Percentiles rank a stretch among this genome's conserved stretches.
Evolutionary conservation across 2,113 vertebrate genomes (phyloP).

Genomic region (Notothenia coriiceps): DNA sequence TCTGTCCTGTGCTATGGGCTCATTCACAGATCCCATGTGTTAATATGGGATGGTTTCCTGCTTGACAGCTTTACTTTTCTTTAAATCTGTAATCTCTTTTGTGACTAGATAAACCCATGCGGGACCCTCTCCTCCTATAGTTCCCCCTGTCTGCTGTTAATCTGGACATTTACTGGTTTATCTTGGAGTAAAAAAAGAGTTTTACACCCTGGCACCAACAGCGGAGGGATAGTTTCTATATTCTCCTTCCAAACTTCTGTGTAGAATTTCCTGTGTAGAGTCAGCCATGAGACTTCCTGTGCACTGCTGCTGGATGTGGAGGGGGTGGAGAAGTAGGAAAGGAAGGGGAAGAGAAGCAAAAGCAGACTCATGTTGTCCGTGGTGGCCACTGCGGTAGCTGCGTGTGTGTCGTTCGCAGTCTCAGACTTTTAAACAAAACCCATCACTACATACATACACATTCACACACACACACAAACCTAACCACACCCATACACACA

Average conservation of each 20-base stretch:
- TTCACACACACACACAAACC: too few species aligned
- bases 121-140: constrained; percentile 57
- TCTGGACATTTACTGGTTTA: constrained; percentile 31
- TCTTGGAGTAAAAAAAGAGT: not conserved
- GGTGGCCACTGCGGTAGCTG: constrained; percentile 51
- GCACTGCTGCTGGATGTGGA: constrained; percentile 68
- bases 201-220: constrained; percentile 18
- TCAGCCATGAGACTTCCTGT: constrained; percentile 80
- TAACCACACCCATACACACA: too few species aligned
- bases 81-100: constrained; percentile 78
- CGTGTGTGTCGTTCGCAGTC: constrained; percentile 12
- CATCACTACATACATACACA: too few species aligned
- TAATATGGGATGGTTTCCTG: constrained; percentile 65
- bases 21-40: constrained; percentile 53
- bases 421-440: constrained; percentile 52
- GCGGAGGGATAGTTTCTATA: constrained; percentile 55
- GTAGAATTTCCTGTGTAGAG: constrained; percentile 81
- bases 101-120: constrained; percentile 65
- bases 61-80: constrained; percentile 67
- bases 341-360: constrained; percentile 73
- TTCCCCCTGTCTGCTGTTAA: constrained; percentile 4
- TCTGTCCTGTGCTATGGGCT: constrained; percentile 17
- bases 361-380: constrained; percentile 61
- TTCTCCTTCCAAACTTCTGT: constrained; percentile 70
- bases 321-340: constrained; percentile 64